Evolutionary conservation across 2,113 vertebrate genomes (phyloP).

Genomic region (Tringa solitaria): DNA sequence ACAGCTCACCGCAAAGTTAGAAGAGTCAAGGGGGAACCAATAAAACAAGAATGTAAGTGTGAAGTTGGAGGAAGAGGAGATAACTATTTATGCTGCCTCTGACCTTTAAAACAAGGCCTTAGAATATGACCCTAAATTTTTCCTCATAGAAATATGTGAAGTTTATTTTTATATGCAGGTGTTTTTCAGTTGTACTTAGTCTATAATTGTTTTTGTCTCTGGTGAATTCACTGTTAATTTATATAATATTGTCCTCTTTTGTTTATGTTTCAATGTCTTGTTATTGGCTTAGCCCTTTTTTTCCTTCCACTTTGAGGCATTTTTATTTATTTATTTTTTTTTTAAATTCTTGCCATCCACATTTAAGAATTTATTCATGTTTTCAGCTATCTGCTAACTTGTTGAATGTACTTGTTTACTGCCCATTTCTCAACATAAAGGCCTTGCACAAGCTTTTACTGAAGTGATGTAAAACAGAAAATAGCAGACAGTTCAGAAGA

Average conservation of each 20-base stretch:
- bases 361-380: background rate
- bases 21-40: background rate
- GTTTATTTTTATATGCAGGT: background rate
- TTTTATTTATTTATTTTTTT: background rate
- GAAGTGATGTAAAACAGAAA: background rate
- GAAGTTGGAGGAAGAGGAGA: background rate
- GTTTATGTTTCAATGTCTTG: background rate
- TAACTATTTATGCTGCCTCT: background rate
- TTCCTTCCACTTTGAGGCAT: background rate
- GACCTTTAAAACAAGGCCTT: background rate
- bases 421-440: background rate
- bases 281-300: background rate
- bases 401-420: background rate
- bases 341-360: background rate
- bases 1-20: background rate
- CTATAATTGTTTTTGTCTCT: background rate
- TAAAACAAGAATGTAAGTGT: background rate
- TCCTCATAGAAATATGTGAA: background rate
- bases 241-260: background rate
- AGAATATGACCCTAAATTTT: background rate
- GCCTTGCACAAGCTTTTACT: background rate
- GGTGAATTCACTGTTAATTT: background rate
- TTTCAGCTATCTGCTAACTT: background rate
- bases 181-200: background rate
- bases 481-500: background rate